Conservation (phyloP, 2,888 invertebrate species). For the Pristionchus japonicus region DNA sequence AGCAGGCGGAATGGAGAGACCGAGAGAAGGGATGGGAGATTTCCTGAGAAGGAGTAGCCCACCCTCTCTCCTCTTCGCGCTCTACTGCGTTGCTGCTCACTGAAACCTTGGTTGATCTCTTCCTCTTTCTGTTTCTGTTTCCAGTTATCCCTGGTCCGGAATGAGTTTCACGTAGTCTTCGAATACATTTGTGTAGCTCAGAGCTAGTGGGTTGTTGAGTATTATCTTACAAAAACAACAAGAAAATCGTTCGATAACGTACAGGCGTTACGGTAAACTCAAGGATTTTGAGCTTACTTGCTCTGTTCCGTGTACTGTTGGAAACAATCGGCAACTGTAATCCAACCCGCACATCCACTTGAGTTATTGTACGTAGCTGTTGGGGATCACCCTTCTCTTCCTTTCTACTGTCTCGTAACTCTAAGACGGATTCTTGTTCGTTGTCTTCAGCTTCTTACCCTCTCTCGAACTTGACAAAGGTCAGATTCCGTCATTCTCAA, state of each 20-base stretch:
- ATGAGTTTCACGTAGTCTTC: not conserved
- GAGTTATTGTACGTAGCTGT: not conserved
- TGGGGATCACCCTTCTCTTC: not conserved
- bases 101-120: not conserved
- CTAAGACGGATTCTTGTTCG: too few relatives aligned
- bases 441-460: too few relatives aligned
- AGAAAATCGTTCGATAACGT: too few relatives aligned
- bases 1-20: not conserved
- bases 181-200: too few relatives aligned
- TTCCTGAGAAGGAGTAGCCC: conserved; percentile 19
- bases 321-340: not conserved
- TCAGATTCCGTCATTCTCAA: too few relatives aligned
- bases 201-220: too few relatives aligned
- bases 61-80: not conserved
- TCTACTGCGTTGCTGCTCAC: not conserved
- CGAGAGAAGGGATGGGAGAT: not conserved
- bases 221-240: too few relatives aligned
- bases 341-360: not conserved
- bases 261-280: too few relatives aligned
- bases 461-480: too few relatives aligned
- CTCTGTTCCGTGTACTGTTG: not conserved
- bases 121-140: not conserved
- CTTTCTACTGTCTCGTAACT: too few relatives aligned
- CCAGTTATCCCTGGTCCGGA: not conserved
- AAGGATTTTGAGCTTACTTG: not conserved